phyloP scores from a whole-genome alignment of 2,113 vertebrate genomes.

The Myocastor coypus region DNA sequence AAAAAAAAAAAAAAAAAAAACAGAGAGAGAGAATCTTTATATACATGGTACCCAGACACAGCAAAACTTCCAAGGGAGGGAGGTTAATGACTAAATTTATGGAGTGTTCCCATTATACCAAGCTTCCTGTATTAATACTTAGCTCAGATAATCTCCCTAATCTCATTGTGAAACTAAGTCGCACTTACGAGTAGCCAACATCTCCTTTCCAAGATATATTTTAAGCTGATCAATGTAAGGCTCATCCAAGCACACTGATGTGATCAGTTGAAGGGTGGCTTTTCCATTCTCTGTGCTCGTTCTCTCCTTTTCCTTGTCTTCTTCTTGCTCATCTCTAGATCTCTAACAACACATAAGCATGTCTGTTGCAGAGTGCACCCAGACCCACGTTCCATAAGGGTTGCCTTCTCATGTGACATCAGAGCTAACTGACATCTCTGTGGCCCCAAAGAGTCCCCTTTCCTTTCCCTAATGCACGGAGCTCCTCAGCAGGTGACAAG shows the following conservation, averaged over 20 bases:
- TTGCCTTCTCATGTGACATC: neutral
- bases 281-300: neutral
- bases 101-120: neutral
- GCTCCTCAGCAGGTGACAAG: neutral
- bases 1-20: no score
- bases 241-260: neutral
- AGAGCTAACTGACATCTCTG: neutral
- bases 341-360: neutral
- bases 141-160: constrained; percentile 6
- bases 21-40: neutral
- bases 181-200: neutral
- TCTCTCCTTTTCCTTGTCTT: constrained; percentile 5
- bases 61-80: neutral
- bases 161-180: neutral
- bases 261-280: neutral
- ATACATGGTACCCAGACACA: no score
- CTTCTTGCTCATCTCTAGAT: neutral
- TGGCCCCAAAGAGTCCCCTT: neutral
- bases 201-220: neutral
- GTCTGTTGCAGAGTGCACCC: neutral
- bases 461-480: neutral
- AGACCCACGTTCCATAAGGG: neutral
- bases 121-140: neutral
- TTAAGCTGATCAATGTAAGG: constrained; percentile 14
- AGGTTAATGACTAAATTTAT: neutral